phyloP scores from a whole-genome alignment of 2,113 vertebrate genomes.

The Aptenodytes patagonicus region DNA sequence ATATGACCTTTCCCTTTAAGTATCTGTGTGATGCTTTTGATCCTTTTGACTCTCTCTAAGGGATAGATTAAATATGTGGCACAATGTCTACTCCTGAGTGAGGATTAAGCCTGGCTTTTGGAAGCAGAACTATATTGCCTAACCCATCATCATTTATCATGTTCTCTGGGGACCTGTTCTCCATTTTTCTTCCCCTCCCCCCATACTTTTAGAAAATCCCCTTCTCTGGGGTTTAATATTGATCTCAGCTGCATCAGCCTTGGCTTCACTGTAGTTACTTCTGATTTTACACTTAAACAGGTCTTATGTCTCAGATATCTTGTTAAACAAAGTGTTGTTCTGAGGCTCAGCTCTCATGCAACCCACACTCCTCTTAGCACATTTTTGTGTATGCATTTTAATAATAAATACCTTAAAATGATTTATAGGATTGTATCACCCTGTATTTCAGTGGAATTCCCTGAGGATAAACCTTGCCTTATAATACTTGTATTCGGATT shows the following conservation, averaged over 20 bases:
- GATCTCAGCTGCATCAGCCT: neutral
- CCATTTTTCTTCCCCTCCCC: slow-evolving; percentile 42
- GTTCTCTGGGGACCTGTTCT: slow-evolving; percentile 5
- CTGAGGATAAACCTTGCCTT: neutral
- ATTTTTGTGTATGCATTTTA: neutral
- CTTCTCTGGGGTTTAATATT: slow-evolving; percentile 25
- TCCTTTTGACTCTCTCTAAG: slow-evolving; percentile 51
- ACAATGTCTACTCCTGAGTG: slow-evolving; percentile 39
- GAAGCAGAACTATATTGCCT: slow-evolving; percentile 52
- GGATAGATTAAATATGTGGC: slow-evolving; percentile 55
- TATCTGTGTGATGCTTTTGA: slow-evolving; percentile 59
- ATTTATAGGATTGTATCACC: slow-evolving; percentile 1
- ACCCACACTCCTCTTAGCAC: neutral
- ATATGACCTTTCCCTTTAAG: slow-evolving; percentile 53
- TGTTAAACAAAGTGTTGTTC: slow-evolving; percentile 20
- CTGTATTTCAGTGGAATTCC: neutral
- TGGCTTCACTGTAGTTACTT: slow-evolving; percentile 5
- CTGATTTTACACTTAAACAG: slow-evolving; percentile 37
- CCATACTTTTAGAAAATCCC: slow-evolving; percentile 16
- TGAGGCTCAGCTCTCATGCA: neutral
- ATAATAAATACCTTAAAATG: neutral
- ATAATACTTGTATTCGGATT: slow-evolving; percentile 3
- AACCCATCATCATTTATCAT: slow-evolving; percentile 20
- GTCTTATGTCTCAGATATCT: neutral
- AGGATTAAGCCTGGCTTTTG: slow-evolving; percentile 46